Base-by-base conservation (phyloP, 2,113 vertebrate species). In the Parus major region DNA sequence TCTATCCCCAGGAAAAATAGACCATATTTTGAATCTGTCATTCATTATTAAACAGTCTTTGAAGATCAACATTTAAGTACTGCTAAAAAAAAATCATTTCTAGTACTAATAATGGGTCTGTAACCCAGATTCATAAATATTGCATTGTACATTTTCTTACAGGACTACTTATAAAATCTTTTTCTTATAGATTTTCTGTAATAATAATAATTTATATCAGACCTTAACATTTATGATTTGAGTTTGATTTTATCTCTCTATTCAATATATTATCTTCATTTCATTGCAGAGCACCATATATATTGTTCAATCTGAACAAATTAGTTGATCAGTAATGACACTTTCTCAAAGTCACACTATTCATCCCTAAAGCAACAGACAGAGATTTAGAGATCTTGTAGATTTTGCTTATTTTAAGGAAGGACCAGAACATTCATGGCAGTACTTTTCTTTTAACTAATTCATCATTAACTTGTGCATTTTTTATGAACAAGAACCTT, bases 391-490 rank as follows among this genome's bases (percentile, higher is more conserved):
- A 83, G 23, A 63, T 24, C 15, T 46, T 63, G 39, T 39, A 85
- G 36, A 8, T 39, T 86, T 61, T 81, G 6, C 14, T 86, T 25
- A 39, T 64, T 86, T 94, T 75, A 93, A 27, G 8, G 9, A 90
- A 73, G 42, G 21, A 90, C 19, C 11, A 70, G 27, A 75, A 61
- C 12, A 71, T n/a, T 35, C 35, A 12, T 12, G 24, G 22, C 33
- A 57, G 36, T 46, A 91, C 47, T 52, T 69, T 20, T 28, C 49
- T 92, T 52, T 82, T 92, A 79, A 85, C 25, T 89, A 87, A 85
- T 92, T 94, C 36, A 94, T 61, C 35, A 79, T 82, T 91, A 96
- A 64, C 47, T 76, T 52, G 7, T 84, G 28, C 41, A 95, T 69
- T 77, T 92, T 84, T 92, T 55, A 76, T 72, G 11, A 95, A 33